A percentile compares a stretch with the other conserved stretches of the same genome.
Evolutionary conservation across 2,113 vertebrate genomes (phyloP).

Genomic region (Gymnobelideus leadbeateri): DNA sequence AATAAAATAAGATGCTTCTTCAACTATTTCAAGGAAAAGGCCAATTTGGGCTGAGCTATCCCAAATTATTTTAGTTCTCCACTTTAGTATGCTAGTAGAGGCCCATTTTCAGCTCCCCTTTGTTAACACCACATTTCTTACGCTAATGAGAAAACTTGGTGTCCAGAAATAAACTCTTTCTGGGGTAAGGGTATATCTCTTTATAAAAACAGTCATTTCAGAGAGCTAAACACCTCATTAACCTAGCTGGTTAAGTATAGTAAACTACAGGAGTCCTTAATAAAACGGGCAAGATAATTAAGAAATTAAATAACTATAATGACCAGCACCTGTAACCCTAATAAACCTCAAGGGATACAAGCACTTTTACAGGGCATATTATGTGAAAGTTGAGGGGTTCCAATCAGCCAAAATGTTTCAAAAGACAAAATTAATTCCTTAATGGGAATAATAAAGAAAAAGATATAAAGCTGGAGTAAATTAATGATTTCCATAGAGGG

Average conservation of each 20-base stretch:
- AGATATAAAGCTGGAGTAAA: constrained; percentile 17
- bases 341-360: background rate
- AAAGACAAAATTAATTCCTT: constrained; percentile 24
- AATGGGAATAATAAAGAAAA: constrained; percentile 18
- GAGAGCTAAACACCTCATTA: constrained; percentile 13
- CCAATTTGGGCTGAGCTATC: background rate
- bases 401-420: background rate
- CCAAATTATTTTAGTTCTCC: rapidly evolving
- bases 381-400: background rate
- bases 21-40: background rate
- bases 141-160: background rate
- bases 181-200: background rate
- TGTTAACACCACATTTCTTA: background rate
- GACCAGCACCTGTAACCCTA: background rate
- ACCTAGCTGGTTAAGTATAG: background rate
- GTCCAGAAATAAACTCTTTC: background rate
- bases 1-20: background rate
- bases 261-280: background rate
- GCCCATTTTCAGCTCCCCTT: background rate
- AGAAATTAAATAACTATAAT: constrained; percentile 47
- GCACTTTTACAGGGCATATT: background rate
- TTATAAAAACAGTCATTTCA: background rate
- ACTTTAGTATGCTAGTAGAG: background rate
- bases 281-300: background rate
- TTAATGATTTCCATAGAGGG: constrained; percentile 28